Evolutionary conservation across 2,888 invertebrate genomes (phyloP).

Genomic region (Drosophila acutilabella): DNA sequence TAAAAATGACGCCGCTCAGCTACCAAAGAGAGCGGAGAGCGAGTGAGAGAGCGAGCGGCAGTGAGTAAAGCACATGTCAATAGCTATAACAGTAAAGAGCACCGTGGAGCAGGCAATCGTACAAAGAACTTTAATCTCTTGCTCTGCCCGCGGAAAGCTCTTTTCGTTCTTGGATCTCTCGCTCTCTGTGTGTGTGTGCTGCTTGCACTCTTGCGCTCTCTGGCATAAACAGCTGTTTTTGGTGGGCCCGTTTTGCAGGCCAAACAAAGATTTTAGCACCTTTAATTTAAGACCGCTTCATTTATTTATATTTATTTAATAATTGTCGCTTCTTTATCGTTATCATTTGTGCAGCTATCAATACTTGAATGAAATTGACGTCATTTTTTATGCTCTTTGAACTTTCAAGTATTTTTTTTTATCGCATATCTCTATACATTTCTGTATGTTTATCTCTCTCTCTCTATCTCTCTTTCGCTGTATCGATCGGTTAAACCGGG

Average conservation of each 20-base stretch:
- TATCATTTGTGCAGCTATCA: conserved; percentile 40
- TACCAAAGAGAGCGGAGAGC: conserved; percentile 21
- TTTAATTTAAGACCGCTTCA: conserved; percentile 16
- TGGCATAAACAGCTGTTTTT: conserved; percentile 46
- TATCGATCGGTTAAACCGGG: background rate
- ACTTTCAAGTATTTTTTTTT: conserved; percentile 32
- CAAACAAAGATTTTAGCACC: conserved; percentile 38
- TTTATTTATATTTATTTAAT: conserved; percentile 55
- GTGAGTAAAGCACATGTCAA: conserved; percentile 45
- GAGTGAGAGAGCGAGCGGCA: conserved; percentile 12
- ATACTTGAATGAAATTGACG: conserved; percentile 48
- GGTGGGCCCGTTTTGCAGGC: conserved; percentile 46
- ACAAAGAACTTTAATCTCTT: conserved; percentile 35
- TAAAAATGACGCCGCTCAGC: conserved; percentile 82
- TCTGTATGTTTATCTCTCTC: background rate
- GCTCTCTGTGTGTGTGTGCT: background rate
- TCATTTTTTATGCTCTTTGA: conserved; percentile 54
- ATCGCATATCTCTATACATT: conserved; percentile 21
- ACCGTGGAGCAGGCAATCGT: conserved; percentile 38
- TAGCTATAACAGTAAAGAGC: conserved; percentile 33
- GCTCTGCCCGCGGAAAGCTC: background rate
- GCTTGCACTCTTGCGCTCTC: conserved; percentile 9
- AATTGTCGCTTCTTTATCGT: conserved; percentile 50
- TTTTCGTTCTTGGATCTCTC: conserved; percentile 13
- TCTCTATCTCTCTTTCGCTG: background rate